Percentiles rank a stretch among this genome's conserved stretches.
Conservation (phyloP, 2,888 invertebrate species). For the Argyra leucocephala region DNA sequence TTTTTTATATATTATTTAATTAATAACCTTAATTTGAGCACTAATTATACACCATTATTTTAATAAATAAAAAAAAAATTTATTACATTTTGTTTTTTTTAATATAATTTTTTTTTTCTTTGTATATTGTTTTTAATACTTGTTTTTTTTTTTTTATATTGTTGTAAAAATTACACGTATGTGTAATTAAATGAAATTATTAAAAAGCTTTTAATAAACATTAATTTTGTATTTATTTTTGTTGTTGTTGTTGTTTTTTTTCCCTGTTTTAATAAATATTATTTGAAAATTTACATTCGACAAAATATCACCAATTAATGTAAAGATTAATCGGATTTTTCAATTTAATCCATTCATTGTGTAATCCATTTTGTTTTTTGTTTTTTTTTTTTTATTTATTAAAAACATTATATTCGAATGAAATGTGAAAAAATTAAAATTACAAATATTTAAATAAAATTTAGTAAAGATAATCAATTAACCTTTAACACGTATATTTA, state of each 20-base stretch:
- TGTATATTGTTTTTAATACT: neutral
- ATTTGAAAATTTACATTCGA: neutral
- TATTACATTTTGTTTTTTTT: neutral
- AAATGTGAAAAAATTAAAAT: neutral
- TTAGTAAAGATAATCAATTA: no score
- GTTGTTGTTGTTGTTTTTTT: no score
- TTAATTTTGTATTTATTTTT: no score
- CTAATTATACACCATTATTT: no score
- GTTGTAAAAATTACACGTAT: neutral
- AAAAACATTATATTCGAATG: neutral
- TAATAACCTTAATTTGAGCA: no score
- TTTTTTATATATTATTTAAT: no score
- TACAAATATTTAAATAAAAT: no score
- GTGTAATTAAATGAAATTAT: neutral
- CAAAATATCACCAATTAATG: neutral
- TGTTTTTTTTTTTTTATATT: neutral
- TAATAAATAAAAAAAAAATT: neutral
- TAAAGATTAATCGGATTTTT: neutral
- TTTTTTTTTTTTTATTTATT: neutral
- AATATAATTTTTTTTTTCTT: no score
- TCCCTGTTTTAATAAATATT: no score
- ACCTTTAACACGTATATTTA: no score
- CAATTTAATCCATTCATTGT: neutral
- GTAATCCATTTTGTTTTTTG: no score
- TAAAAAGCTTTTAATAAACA: neutral